A percentile compares a stretch with the other conserved stretches of the same genome.
Evolutionary conservation across 1,140 invertebrate species (phyloP).

Genomic region (Hylaeus anthracinus): DNA sequence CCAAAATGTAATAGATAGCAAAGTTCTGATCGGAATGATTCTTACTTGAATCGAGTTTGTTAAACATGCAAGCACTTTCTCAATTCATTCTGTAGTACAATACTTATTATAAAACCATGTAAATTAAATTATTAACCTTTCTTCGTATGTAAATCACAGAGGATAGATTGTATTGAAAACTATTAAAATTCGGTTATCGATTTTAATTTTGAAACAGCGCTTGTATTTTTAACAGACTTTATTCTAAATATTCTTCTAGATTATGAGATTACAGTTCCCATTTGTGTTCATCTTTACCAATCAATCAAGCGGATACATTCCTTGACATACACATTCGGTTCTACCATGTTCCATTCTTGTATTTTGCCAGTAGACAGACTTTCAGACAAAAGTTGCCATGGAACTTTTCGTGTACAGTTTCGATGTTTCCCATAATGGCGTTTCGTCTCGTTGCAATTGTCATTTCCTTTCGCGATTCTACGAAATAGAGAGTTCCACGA

Average conservation of each 20-base stretch:
- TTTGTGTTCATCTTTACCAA: not conserved
- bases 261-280: not conserved
- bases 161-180: not conserved
- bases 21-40: not conserved
- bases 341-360: too few relatives aligned
- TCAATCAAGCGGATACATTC: too few relatives aligned
- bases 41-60: not conserved
- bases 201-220: not conserved
- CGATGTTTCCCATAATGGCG: not conserved
- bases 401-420: not conserved
- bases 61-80: not conserved
- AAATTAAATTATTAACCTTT: not conserved
- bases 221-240: not conserved
- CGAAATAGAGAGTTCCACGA: not conserved
- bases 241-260: not conserved
- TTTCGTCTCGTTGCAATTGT: not conserved
- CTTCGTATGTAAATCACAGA: not conserved
- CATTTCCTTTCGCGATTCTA: not conserved
- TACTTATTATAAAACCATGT: not conserved
- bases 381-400: not conserved
- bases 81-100: not conserved
- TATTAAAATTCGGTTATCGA: not conserved
- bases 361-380: not conserved
- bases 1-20: not conserved
- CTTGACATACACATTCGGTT: not conserved